Evolutionary conservation across 2,888 invertebrate genomes (phyloP), one percentile per base, ranked within the genome.

Genomic region (Bhutanitis thaidina): DNA sequence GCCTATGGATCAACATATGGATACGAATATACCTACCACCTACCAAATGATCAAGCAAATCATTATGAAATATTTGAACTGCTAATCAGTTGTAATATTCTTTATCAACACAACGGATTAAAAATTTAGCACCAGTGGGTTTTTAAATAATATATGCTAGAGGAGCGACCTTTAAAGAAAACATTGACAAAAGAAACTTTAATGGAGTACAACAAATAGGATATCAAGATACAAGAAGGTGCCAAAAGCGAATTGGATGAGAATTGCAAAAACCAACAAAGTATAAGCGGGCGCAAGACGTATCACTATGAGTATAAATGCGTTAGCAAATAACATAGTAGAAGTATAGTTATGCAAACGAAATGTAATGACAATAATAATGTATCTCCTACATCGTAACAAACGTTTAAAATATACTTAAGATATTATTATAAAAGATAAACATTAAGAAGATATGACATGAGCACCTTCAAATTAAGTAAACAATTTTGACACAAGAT

Each of bases 161-260:
- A 37, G 40, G 49, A 41, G 37, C 38, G 49, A 49, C 46, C 32
- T 52, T 54, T 50, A 41, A 56, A 50, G 37, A 49, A 43, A 56
- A 59, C 47, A 59, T 56, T 54, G 49, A 50, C 53, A 37, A 34
- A 51, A 53, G 36, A 38, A 41, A 37, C 10, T 20, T 40, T 43
- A 45, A 43, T 45, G 39, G 49, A 49, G 32, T 32, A 41, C 47
- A 58, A 62, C 62, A 60, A 69, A 67, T 66, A 59, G 32, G 65
- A 65, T 49, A 62, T 62, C 62, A 59, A 55, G 43, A 59, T 62
- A 61, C 64, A 61, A 40, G 55, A 39, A 79, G 68, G 78, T 75
- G 81, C 73, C 67, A 80, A 79, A 75, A 74, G 68, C 65, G 61
- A 70, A 80, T 79, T 77, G 69, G 67, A 55, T 57, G 75, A 75